phyloP scores from a whole-genome alignment of 1,140 invertebrate genomes.

The Maniola jurtina region DNA sequence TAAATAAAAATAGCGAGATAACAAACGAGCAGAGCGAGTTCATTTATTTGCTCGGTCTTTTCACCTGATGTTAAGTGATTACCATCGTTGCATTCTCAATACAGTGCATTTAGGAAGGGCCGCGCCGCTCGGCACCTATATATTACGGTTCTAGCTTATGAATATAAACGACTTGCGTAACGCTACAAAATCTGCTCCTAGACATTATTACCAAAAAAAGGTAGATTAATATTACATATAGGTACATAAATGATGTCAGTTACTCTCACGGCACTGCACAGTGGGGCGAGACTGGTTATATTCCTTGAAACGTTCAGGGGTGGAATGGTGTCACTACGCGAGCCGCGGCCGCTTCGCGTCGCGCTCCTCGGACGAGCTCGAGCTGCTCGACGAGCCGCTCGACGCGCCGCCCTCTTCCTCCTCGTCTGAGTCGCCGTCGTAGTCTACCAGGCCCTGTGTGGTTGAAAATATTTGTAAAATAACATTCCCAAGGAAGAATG shows the following conservation, averaged over 20 bases:
- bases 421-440: conserved; percentile 96
- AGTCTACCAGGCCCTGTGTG: conserved; percentile 93
- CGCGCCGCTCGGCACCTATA: too few relatives aligned
- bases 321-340: conserved; percentile 56
- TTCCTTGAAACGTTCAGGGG: conserved; percentile 54
- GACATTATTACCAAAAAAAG: too few relatives aligned
- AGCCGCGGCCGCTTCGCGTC: conserved; percentile 71
- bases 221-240: conserved; percentile 8
- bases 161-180: too few relatives aligned
- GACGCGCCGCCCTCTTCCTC: conserved; percentile 90
- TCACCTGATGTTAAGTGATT: too few relatives aligned
- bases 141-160: too few relatives aligned
- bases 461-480: not conserved
- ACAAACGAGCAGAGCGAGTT: too few relatives aligned
- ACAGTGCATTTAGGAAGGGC: too few relatives aligned
- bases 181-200: too few relatives aligned
- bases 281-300: conserved; percentile 43
- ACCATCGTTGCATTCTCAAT: too few relatives aligned
- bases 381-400: conserved; percentile 40
- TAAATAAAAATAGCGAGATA: too few relatives aligned
- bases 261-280: conserved; percentile 16
- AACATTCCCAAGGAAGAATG: too few relatives aligned
- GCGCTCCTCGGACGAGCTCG: conserved; percentile 43
- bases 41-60: too few relatives aligned
- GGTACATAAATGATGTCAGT: conserved; percentile 10